Evolutionary conservation across 2,113 vertebrate species (phyloP).

Genomic region (Papio anubis): DNA sequence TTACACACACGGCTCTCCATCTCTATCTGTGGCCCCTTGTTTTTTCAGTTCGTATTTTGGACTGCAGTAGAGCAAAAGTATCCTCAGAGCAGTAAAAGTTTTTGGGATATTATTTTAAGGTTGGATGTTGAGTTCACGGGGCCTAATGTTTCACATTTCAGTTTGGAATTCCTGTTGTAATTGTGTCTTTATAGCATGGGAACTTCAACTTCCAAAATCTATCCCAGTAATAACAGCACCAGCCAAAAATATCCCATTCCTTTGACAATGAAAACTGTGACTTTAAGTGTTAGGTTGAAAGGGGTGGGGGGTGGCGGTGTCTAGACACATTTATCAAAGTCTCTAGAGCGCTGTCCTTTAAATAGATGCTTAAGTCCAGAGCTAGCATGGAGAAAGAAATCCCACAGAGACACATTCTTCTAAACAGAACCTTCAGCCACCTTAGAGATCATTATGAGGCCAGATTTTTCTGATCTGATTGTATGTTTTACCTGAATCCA

Average conservation of each 20-base stretch:
- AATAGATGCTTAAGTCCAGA: not conserved
- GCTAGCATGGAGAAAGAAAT: not conserved
- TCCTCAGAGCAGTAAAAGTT: not conserved
- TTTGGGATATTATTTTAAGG: not conserved
- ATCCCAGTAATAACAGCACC: not conserved
- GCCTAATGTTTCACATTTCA: slow-evolving; percentile 44
- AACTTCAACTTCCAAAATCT: not conserved
- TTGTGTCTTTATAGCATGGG: slow-evolving; percentile 16
- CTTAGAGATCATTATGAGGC: not conserved
- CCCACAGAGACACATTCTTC: rapidly evolving
- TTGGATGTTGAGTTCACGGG: not conserved
- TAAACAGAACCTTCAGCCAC: not conserved
- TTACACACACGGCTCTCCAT: not conserved
- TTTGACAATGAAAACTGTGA: slow-evolving; percentile 33
- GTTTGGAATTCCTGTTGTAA: slow-evolving; percentile 25
- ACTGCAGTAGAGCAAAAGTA: not conserved
- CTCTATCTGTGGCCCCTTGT: not conserved
- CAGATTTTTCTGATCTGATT: not conserved
- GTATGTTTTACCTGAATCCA: not conserved
- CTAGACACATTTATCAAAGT: not conserved
- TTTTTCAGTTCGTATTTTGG: not conserved
- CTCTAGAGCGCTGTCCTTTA: not conserved
- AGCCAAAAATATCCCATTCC: not conserved
- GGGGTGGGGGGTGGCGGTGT: too few relatives aligned
- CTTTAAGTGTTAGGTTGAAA: not conserved